phyloP scores from a whole-genome alignment of 2,888 invertebrate species.

The Cosmorhoe ocellata region DNA sequence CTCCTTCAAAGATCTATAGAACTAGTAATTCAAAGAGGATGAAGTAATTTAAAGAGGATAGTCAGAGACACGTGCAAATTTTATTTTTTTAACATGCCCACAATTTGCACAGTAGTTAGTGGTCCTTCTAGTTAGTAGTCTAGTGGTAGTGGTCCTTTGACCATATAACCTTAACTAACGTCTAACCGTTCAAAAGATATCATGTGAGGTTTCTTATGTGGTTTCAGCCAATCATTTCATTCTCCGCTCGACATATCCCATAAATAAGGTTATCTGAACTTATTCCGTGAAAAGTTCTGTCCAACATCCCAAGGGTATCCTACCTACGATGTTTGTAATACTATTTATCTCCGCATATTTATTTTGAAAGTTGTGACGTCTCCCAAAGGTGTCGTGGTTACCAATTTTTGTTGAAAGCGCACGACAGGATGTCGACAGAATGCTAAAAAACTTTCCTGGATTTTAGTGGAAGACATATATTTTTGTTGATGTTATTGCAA shows the following conservation, averaged over 20 bases:
- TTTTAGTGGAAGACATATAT: neutral
- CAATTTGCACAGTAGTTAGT: no score
- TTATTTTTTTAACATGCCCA: no score
- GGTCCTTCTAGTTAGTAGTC: no score
- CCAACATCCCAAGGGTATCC: constrained; percentile 26
- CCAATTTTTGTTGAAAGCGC: constrained; percentile 49
- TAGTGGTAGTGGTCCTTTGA: no score
- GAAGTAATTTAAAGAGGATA: no score
- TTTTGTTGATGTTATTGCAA: no score
- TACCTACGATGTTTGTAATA: constrained; percentile 41
- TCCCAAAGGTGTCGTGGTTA: constrained; percentile 55
- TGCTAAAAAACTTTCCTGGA: neutral
- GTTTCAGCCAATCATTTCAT: constrained; percentile 24
- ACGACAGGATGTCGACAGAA: constrained; percentile 33
- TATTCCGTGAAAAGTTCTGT: constrained; percentile 25
- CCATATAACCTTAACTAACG: no score
- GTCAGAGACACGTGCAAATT: no score
- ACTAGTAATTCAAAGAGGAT: no score
- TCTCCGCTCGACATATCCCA: constrained; percentile 19
- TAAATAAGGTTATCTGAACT: constrained; percentile 34
- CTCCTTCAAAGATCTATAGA: no score
- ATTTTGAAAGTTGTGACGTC: constrained; percentile 56
- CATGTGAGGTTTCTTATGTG: neutral
- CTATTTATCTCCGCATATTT: constrained; percentile 58
- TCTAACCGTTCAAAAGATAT: no score